These are phyloP conservation scores for Orthonychiurus folsomi DNA, from an alignment of 2,888 invertebrate genomes.

Conservation along the genomic window DNA sequence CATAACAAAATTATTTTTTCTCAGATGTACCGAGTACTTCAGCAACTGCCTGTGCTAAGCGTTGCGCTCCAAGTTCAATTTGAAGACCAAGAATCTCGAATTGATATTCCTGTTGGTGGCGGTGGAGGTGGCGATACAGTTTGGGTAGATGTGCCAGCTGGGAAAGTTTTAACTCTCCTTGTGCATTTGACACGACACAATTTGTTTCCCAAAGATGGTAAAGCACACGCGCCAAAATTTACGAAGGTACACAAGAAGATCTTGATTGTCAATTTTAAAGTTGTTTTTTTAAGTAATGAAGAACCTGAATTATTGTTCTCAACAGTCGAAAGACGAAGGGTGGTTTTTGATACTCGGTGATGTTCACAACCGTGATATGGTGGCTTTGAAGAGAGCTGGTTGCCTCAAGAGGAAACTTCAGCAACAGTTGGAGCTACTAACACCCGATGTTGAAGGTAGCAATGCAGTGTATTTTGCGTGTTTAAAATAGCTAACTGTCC, in stretches of 20 bases:
- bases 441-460: slow-evolving; percentile 26
- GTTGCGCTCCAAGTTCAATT: slow-evolving; percentile 37
- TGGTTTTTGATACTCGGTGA: slow-evolving; percentile 86
- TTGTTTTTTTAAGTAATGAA: not conserved
- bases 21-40: slow-evolving; percentile 44
- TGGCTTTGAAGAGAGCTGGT: slow-evolving; percentile 68
- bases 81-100: slow-evolving; percentile 25
- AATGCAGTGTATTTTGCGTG: not conserved
- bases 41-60: slow-evolving; percentile 43
- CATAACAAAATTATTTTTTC: not conserved
- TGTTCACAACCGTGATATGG: slow-evolving; percentile 58
- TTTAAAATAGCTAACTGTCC: not conserved
- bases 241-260: slow-evolving; percentile 52
- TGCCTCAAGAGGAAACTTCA: slow-evolving; percentile 44
- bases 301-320: not conserved
- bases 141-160: slow-evolving; percentile 33
- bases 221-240: slow-evolving; percentile 73
- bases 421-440: slow-evolving; percentile 31
- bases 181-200: slow-evolving; percentile 29
- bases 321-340: slow-evolving; percentile 69
- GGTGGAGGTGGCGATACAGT: slow-evolving; percentile 15
- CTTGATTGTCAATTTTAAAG: not conserved
- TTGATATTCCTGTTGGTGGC: slow-evolving; percentile 23
- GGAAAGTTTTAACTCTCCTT: slow-evolving; percentile 28
- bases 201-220: slow-evolving; percentile 47